Evolutionary conservation across 1,140 invertebrate genomes (phyloP), one percentile per base, ranked within the genome.

Genomic region (Spodoptera litura): DNA sequence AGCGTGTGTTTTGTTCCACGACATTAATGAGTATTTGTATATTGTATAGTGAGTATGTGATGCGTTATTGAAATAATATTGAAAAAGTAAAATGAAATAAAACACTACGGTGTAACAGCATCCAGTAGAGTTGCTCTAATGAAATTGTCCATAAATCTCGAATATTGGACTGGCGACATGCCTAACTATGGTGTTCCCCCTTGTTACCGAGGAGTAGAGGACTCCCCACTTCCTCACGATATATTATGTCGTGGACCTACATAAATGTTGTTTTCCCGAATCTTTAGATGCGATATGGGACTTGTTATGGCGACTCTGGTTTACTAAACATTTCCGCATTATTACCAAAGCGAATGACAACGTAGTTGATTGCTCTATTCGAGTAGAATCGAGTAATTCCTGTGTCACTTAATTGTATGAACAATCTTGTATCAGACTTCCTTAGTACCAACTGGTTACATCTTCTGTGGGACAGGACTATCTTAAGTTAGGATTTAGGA

Each of bases 141-240:
- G 88, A 89, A 89, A 88, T 89, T 84, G 87, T 89, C 89, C 86
- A 90, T 90, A 89, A 90, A 89, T 90, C 89, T 85, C 81, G 81
- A 87, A 88, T 89, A 90, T 90, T 88, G 87, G 82, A 88, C 85
- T 88, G 89, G 82, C 88, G 88, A 89, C 88, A 89, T 90, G 89
- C 89, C 89, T 88, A 89, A 87, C 85, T 88, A 87, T 82, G 83
- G 83, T 88, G 82, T 89, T 88, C 85, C 83, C 81, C 84, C 82
- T 75, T 75, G 59, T 64, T 75, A 75, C 59, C 15, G 59, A 4
- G 35, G 55, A 73, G 49, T 64, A 20, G 51, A 58, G 38, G 38
- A 44, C 38, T 44, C 38, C 12, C 56, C 59, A 75, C 72, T 75
- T 73, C 52, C 58, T 52, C 35, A 75, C 49, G n/a, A 75, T 75